Percentiles rank a stretch among this genome's conserved stretches.
phyloP scores from a whole-genome alignment of 2,797 vertebrate species.

The Spheniscus humboldti region DNA sequence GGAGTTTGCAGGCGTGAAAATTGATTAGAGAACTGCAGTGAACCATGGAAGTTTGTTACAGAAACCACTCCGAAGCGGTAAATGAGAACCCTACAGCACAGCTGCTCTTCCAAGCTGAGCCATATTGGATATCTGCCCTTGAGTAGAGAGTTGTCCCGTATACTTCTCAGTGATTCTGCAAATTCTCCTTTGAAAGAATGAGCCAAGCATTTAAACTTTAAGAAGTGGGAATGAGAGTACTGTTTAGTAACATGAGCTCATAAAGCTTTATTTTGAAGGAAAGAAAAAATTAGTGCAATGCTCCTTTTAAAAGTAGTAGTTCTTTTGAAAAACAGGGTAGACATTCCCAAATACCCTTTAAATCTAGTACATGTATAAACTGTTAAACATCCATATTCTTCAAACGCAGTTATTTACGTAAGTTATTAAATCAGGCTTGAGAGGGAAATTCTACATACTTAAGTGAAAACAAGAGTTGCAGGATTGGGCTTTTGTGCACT shows the following conservation, averaged over 20 bases:
- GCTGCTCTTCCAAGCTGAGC: not conserved
- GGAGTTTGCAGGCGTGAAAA: not conserved
- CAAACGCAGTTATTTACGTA: not conserved
- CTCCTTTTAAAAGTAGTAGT: not conserved
- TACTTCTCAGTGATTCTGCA: not conserved
- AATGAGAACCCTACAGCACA: not conserved
- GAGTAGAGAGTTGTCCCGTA: not conserved
- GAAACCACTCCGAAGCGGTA: accelerated
- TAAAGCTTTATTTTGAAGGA: not conserved
- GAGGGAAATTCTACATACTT: not conserved
- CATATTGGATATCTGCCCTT: not conserved
- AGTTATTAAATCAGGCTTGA: not conserved
- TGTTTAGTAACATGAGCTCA: not conserved
- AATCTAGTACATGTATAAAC: not conserved
- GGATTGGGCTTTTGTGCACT: not conserved
- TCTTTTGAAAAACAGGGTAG: not conserved
- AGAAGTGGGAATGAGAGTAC: not conserved
- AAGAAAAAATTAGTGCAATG: not conserved
- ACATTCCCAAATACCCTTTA: not conserved
- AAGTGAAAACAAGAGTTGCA: not conserved
- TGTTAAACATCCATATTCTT: not conserved
- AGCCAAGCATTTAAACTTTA: not conserved
- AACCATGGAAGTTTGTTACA: not conserved
- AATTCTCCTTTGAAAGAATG: not conserved
- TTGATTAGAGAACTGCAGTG: not conserved